Evolutionary conservation across 2,797 vertebrate species (phyloP).

Genomic region (Paguma larvata): DNA sequence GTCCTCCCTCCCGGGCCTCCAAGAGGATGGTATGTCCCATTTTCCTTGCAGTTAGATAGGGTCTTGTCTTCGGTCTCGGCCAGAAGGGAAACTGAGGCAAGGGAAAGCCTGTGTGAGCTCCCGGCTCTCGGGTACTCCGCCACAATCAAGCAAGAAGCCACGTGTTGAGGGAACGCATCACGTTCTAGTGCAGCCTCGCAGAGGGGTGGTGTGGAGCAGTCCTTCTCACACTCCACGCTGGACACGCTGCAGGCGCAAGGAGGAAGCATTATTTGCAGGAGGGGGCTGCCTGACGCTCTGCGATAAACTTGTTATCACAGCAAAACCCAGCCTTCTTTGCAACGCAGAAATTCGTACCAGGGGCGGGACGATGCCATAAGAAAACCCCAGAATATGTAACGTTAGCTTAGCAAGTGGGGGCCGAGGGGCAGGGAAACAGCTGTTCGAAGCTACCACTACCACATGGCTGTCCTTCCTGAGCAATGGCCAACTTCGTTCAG

Average conservation of each 20-base stretch:
- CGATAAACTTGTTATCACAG: too few relatives aligned
- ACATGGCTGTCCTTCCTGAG: neutral
- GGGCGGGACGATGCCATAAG: neutral
- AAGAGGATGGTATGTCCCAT: neutral
- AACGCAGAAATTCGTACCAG: neutral
- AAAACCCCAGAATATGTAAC: neutral
- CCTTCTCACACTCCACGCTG: neutral
- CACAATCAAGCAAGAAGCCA: neutral
- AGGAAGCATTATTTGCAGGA: neutral
- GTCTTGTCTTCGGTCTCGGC: neutral
- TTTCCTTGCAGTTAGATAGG: neutral
- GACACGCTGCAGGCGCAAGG: neutral
- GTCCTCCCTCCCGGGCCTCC: neutral
- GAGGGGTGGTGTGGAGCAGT: neutral
- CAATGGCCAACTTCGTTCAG: neutral
- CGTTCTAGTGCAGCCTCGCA: neutral
- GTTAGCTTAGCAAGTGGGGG: neutral
- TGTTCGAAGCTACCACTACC: neutral
- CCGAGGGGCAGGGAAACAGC: neutral
- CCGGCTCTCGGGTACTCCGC: neutral
- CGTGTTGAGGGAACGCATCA: neutral
- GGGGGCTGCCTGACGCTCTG: neutral
- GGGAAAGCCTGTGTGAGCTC: neutral
- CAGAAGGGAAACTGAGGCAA: neutral
- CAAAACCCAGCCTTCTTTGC: neutral